These are phyloP conservation scores for Chauna torquata DNA, from an alignment of 2,113 vertebrate genomes.

Conservation along the genomic window DNA sequence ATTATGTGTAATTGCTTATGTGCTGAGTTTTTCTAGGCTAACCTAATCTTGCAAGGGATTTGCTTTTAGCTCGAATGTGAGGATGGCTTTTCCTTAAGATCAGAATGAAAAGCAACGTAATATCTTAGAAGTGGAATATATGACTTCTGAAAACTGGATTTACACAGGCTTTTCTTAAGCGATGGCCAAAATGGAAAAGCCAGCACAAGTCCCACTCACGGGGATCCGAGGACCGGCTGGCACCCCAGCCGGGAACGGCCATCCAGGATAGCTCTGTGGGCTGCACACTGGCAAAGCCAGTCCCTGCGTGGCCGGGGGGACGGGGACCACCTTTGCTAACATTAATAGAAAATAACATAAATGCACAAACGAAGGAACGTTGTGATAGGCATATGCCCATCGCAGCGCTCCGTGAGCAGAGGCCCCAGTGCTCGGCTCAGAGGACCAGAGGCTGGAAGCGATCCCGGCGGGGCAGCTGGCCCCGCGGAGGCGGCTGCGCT, in stretches of 20 bases:
- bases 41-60: conserved; percentile 41
- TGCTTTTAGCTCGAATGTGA: neutral
- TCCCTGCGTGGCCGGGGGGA: neutral
- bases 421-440: too few relatives aligned
- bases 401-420: neutral
- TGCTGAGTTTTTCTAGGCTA: conserved; percentile 49
- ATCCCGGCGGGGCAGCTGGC: neutral
- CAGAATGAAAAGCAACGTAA: neutral
- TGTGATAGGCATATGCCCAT: neutral
- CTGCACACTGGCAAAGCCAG: too few relatives aligned
- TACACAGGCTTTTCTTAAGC: neutral
- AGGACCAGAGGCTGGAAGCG: neutral
- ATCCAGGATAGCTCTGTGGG: too few relatives aligned
- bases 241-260: neutral
- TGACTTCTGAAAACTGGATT: neutral
- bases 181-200: neutral
- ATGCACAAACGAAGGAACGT: neutral
- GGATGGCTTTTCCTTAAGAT: conserved; percentile 18
- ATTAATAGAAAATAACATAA: neutral
- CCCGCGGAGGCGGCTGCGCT: too few relatives aligned
- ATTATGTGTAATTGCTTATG: neutral
- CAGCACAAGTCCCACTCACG: accelerated
- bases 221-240: neutral
- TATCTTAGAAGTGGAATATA: conserved; percentile 6
- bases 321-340: neutral